Percentiles rank a stretch among this genome's conserved stretches.
These are phyloP conservation scores for Limnephilus lunatus DNA, from an alignment of 2,888 invertebrate genomes.

Conservation along the genomic window DNA sequence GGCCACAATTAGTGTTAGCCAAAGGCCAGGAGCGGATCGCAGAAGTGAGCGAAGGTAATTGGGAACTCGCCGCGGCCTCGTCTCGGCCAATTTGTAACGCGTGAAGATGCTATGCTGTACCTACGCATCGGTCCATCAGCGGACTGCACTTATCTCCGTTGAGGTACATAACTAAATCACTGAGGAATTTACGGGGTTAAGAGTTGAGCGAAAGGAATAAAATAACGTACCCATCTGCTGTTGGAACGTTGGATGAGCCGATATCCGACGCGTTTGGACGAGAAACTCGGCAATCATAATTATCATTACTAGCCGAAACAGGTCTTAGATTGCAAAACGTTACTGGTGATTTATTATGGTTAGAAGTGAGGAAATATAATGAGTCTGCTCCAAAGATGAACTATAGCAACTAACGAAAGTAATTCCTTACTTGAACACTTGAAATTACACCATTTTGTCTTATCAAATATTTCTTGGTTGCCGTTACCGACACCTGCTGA, in stretches of 20 bases:
- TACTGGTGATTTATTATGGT: neutral
- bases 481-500: neutral
- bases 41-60: slow-evolving; percentile 21
- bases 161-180: neutral
- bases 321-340: neutral
- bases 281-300: neutral
- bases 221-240: neutral
- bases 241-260: neutral
- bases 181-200: neutral
- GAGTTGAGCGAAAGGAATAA: neutral
- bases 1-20: slow-evolving; percentile 31
- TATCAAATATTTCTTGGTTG: neutral
- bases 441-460: neutral
- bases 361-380: slow-evolving; percentile 2
- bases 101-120: neutral
- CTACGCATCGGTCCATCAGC: neutral
- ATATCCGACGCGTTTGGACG: neutral
- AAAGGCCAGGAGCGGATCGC: slow-evolving; percentile 36
- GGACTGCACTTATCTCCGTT: neutral
- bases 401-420: neutral
- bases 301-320: neutral
- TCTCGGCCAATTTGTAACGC: slow-evolving; percentile 27
- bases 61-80: slow-evolving; percentile 15
- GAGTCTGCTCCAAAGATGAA: neutral
- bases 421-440: neutral